Evolutionary conservation across 1,140 invertebrate species (phyloP).

Genomic region (Trinorchestia longiramus): DNA sequence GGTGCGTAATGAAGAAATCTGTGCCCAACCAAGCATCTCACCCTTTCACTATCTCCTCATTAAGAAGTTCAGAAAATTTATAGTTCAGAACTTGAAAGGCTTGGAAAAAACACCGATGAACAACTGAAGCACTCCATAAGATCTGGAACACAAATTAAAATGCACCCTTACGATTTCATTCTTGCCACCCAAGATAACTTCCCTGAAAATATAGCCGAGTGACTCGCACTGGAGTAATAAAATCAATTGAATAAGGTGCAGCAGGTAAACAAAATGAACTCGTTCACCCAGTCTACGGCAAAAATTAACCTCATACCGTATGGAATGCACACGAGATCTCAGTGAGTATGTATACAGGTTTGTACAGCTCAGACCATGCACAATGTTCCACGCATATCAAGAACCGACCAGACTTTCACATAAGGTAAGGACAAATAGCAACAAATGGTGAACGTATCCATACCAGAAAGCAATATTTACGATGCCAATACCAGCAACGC

Average conservation of each 20-base stretch:
- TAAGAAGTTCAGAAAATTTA: neutral
- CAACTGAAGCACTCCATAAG: neutral
- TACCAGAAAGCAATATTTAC: neutral
- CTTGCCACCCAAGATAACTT: neutral
- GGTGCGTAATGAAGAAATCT: neutral
- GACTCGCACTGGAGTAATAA: neutral
- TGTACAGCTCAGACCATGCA: neutral
- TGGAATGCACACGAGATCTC: neutral
- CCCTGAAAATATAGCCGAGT: neutral
- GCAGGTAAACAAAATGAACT: neutral
- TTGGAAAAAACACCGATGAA: neutral
- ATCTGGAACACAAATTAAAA: neutral
- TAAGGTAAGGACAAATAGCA: slow-evolving; percentile 12
- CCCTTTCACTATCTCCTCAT: neutral
- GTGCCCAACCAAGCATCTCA: neutral
- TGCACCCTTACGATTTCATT: neutral
- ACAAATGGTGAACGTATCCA: slow-evolving; percentile 31
- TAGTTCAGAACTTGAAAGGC: neutral
- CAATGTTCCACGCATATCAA: neutral
- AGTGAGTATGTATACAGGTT: neutral
- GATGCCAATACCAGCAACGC: neutral
- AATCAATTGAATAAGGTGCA: neutral
- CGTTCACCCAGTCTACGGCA: neutral
- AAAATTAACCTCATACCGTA: neutral
- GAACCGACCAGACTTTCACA: neutral